These are phyloP conservation scores for Hiodon tergisus DNA, from an alignment of 2,113 vertebrate species.

Conservation along the genomic window DNA sequence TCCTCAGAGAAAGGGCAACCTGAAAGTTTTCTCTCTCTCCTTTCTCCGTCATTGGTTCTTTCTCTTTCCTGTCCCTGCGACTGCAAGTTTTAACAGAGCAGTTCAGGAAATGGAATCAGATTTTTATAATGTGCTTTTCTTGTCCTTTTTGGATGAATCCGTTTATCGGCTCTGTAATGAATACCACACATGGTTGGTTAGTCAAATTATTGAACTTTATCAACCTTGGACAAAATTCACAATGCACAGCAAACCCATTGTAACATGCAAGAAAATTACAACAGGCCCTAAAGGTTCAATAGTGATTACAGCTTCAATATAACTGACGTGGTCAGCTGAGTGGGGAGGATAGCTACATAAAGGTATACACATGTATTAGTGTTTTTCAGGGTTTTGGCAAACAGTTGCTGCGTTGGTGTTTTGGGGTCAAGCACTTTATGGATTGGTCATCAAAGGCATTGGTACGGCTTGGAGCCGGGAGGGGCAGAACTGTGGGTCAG, in stretches of 20 bases:
- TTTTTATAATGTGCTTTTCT: conserved; percentile 62
- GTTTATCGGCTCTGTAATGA: conserved; percentile 72
- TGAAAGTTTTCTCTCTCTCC: background rate
- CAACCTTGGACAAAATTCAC: conserved; percentile 72
- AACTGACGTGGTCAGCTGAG: conserved; percentile 43
- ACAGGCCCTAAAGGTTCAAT: conserved; percentile 75
- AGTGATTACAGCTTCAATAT: conserved; percentile 75
- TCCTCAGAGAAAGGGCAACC: conserved; percentile 49
- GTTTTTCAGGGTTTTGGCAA: conserved; percentile 48
- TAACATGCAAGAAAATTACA: conserved; percentile 75
- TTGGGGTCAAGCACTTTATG: conserved; percentile 60
- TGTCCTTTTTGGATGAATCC: conserved; percentile 68
- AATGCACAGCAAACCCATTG: conserved; percentile 74
- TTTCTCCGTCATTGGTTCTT: conserved; percentile 14
- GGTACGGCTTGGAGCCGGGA: conserved; percentile 40
- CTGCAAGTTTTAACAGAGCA: conserved; percentile 25
- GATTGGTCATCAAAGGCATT: conserved; percentile 40
- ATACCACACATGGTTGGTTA: conserved; percentile 74
- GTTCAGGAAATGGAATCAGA: conserved; percentile 43
- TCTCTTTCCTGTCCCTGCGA: background rate
- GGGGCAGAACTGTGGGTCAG: conserved; percentile 23
- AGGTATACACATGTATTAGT: conserved; percentile 58
- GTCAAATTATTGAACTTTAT: conserved; percentile 75
- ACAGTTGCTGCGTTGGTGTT: conserved; percentile 56
- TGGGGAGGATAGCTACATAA: conserved; percentile 29